Percentiles rank a stretch among this genome's conserved stretches.
phyloP scores from a whole-genome alignment of 1,140 invertebrate genomes.

The Diorhabda sublineata region DNA sequence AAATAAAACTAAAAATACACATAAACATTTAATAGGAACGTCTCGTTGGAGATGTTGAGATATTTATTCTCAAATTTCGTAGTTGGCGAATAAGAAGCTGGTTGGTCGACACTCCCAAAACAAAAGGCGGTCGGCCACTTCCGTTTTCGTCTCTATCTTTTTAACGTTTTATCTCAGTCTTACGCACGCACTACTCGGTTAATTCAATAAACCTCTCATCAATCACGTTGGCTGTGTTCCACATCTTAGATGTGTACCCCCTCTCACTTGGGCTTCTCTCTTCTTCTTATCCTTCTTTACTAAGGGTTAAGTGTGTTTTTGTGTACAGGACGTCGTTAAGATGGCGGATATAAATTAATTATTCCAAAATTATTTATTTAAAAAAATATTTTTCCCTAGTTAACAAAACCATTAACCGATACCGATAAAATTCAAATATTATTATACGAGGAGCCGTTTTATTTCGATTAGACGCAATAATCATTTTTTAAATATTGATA shows the following conservation, averaged over 20 bases:
- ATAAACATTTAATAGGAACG: background rate
- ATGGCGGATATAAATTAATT: background rate
- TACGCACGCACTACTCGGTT: slow-evolving; percentile 30
- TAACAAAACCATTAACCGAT: too few species aligned
- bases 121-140: slow-evolving; percentile 44
- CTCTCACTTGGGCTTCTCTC: background rate
- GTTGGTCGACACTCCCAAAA: slow-evolving; percentile 42
- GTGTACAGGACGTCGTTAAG: background rate
- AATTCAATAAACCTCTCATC: slow-evolving; percentile 45
- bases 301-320: background rate
- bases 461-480: too few species aligned
- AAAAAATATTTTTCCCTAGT: too few species aligned
- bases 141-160: slow-evolving; percentile 14
- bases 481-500: too few species aligned
- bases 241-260: background rate
- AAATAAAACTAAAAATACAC: background rate
- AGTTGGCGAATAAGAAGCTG: slow-evolving; percentile 35
- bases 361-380: too few species aligned
- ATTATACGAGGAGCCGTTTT: too few species aligned
- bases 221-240: slow-evolving; percentile 30
- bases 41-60: background rate
- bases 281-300: slow-evolving; percentile 4
- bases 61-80: background rate
- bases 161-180: background rate
- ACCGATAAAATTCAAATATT: too few species aligned